These are phyloP conservation scores for Palaemon carinicauda DNA, from an alignment of 1,140 invertebrate genomes.

Conservation along the genomic window DNA sequence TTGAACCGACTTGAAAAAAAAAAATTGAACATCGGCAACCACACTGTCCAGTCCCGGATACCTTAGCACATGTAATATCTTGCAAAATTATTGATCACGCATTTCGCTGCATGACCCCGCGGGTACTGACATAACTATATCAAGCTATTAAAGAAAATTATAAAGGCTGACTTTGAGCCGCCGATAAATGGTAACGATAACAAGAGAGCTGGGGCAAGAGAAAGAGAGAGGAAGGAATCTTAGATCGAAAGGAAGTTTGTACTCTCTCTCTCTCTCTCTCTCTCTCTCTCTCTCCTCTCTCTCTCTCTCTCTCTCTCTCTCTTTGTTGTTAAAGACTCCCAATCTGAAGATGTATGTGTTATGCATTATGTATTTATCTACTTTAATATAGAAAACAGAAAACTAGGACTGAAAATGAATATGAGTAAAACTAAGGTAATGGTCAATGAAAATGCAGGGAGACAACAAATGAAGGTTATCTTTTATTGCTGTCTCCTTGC, in stretches of 20 bases:
- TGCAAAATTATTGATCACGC: conserved; percentile 9
- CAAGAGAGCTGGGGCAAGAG: neutral
- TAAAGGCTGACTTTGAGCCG: neutral
- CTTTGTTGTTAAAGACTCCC: too few relatives aligned
- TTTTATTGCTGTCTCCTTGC: too few relatives aligned
- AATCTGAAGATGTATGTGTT: too few relatives aligned
- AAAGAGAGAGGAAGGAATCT: neutral
- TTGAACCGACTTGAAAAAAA: neutral
- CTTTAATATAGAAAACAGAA: too few relatives aligned
- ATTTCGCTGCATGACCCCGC: neutral
- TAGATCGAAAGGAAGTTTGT: neutral
- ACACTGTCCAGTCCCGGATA: neutral
- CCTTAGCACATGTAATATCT: neutral
- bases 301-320: neutral
- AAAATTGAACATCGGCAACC: neutral
- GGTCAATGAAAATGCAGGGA: too few relatives aligned
- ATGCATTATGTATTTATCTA: too few relatives aligned
- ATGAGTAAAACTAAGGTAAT: too few relatives aligned
- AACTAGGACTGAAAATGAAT: too few relatives aligned
- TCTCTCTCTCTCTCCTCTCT: neutral
- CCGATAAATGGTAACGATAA: neutral
- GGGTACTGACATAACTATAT: neutral
- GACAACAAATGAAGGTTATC: too few relatives aligned
- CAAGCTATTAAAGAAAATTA: conserved; percentile 13
- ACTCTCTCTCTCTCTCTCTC: neutral